A percentile compares a stretch with the other conserved stretches of the same genome.
Conservation (phyloP, 2,797 vertebrate genomes). For the Tympanoctomys barrerae region DNA sequence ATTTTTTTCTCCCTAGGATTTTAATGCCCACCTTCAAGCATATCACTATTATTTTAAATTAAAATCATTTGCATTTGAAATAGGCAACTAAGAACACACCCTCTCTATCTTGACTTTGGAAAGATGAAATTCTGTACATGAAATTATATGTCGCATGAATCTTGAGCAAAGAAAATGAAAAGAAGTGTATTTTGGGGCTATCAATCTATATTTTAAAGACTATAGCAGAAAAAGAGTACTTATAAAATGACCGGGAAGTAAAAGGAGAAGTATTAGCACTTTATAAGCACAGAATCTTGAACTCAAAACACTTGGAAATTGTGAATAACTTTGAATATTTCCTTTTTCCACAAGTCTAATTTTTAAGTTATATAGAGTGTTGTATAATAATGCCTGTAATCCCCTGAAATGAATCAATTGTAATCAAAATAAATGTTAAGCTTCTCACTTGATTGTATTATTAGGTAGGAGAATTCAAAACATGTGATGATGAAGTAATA, state of each 20-base stretch:
- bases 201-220: neutral
- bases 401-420: constrained; percentile 42
- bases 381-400: neutral
- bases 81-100: neutral
- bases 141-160: neutral
- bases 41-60: constrained; percentile 20
- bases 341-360: neutral
- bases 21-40: neutral
- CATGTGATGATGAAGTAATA: neutral
- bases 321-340: neutral
- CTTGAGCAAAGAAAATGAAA: neutral
- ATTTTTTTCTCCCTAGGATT: neutral
- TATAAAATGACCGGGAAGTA: neutral
- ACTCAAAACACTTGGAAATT: neutral
- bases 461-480: neutral
- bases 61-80: constrained; percentile 22
- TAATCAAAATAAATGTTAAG: neutral
- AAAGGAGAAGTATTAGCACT: neutral
- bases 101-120: neutral
- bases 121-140: neutral
- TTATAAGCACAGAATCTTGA: neutral
- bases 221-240: neutral
- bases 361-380: neutral
- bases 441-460: neutral
- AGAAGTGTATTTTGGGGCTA: neutral